A percentile compares a stretch with the other conserved stretches of the same genome.
These are phyloP conservation scores for Kryphioiulus occultus DNA, from an alignment of 2,888 invertebrate genomes.

Conservation along the genomic window DNA sequence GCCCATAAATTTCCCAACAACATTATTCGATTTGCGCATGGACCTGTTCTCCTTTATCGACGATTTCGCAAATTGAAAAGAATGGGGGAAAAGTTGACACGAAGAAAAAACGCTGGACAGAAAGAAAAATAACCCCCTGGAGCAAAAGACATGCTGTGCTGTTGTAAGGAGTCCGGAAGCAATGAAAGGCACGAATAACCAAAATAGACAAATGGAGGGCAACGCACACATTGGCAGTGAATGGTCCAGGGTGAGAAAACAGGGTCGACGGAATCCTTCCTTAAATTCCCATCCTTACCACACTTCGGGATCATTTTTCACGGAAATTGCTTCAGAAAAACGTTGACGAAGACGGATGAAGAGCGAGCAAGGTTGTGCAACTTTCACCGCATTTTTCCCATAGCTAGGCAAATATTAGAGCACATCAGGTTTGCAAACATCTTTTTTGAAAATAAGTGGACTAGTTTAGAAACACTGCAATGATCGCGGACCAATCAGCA, in stretches of 20 bases:
- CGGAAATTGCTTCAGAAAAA: not conserved
- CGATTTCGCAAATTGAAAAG: not conserved
- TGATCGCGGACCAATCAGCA: not conserved
- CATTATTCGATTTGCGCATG: not conserved
- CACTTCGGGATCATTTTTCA: not conserved
- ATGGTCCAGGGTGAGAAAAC: not conserved
- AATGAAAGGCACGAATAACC: not conserved
- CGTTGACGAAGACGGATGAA: not conserved
- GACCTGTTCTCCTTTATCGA: conserved; percentile 5
- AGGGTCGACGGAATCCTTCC: not conserved
- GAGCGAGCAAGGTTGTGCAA: not conserved
- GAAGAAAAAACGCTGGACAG: not conserved
- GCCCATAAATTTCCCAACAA: not conserved
- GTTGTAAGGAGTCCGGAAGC: not conserved
- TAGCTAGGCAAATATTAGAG: not conserved
- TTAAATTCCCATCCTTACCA: not conserved
- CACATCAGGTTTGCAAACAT: not conserved
- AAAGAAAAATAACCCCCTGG: not conserved
- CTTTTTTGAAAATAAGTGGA: not conserved
- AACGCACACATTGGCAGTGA: not conserved
- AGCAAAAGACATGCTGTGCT: not conserved
- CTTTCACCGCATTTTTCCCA: not conserved
- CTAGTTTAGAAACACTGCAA: not conserved
- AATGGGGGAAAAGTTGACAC: not conserved
- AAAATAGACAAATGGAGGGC: conserved; percentile 5